Evolutionary conservation across 2,113 vertebrate species (phyloP).

Genomic region (Tor tambroides): DNA sequence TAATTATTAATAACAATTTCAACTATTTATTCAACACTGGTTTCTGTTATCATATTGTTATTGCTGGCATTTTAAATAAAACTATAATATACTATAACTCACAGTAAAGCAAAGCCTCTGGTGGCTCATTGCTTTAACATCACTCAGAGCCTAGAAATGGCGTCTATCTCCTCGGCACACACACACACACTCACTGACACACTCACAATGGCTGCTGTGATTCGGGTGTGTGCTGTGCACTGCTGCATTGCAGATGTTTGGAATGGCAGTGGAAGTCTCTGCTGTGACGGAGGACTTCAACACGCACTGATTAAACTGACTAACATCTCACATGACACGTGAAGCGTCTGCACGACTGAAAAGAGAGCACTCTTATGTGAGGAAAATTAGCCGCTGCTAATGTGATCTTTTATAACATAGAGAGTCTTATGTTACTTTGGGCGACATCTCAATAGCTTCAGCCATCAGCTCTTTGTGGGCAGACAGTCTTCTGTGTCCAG

Average conservation of each 20-base stretch:
- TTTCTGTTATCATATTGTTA: not conserved
- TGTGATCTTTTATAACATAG: constrained; percentile 16
- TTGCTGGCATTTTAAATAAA: not conserved
- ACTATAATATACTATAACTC: not conserved
- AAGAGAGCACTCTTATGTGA: constrained; percentile 1
- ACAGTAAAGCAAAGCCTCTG: constrained; percentile 8
- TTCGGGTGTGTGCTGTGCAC: constrained; percentile 47
- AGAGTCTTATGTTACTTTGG: constrained; percentile 25
- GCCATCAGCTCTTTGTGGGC: constrained; percentile 18
- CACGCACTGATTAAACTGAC: constrained; percentile 5
- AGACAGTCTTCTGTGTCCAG: constrained; percentile 30
- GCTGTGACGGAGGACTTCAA: constrained; percentile 16
- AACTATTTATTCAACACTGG: not conserved
- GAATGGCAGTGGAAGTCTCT: constrained; percentile 1
- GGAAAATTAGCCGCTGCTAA: constrained; percentile 2
- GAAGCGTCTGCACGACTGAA: not conserved
- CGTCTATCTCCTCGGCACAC: not conserved
- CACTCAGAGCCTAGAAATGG: constrained; percentile 24
- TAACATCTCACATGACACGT: constrained; percentile 10
- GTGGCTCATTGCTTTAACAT: constrained; percentile 14
- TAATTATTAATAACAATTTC: not conserved
- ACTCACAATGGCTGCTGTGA: constrained; percentile 6
- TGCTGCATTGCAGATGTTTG: constrained; percentile 62
- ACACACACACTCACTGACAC: constrained; percentile 22
- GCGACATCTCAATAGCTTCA: constrained; percentile 1